These are phyloP conservation scores for Onychomys torridus DNA, from an alignment of 2,797 vertebrate species.

Conservation along the genomic window DNA sequence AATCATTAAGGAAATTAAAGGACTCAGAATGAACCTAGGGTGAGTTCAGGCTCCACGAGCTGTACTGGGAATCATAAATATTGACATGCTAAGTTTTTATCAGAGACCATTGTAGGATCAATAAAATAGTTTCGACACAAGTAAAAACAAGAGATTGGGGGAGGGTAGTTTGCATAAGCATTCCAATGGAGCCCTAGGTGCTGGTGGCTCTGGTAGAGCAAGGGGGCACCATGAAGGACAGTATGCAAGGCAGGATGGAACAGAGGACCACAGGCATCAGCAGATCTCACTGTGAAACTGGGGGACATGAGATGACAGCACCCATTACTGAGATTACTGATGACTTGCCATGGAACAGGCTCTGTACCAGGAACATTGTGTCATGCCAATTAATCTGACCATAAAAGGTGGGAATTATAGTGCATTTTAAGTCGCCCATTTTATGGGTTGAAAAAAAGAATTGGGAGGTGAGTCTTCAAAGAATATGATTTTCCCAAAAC, in stretches of 20 bases:
- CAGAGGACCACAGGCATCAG: neutral
- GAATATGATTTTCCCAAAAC: neutral
- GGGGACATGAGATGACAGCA: neutral
- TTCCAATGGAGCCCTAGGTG: neutral
- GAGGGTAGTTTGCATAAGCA: neutral
- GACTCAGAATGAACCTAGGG: neutral
- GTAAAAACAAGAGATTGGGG: neutral
- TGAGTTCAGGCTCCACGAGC: neutral
- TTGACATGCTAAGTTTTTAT: neutral
- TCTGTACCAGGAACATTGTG: neutral
- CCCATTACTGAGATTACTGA: neutral
- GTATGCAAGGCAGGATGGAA: neutral
- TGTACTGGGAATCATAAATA: neutral
- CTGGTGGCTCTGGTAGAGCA: neutral
- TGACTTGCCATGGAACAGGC: neutral
- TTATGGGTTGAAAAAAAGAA: neutral
- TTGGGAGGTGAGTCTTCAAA: neutral
- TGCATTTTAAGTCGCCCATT: neutral
- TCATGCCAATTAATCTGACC: neutral
- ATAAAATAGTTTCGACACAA: slow-evolving; percentile 4
- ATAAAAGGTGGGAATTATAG: neutral
- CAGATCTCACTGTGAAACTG: neutral
- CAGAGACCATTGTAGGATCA: neutral
- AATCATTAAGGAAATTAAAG: neutral
- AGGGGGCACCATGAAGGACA: neutral